These are phyloP conservation scores for Masticophis lateralis DNA, from an alignment of 2,797 vertebrate species.

Conservation along the genomic window DNA sequence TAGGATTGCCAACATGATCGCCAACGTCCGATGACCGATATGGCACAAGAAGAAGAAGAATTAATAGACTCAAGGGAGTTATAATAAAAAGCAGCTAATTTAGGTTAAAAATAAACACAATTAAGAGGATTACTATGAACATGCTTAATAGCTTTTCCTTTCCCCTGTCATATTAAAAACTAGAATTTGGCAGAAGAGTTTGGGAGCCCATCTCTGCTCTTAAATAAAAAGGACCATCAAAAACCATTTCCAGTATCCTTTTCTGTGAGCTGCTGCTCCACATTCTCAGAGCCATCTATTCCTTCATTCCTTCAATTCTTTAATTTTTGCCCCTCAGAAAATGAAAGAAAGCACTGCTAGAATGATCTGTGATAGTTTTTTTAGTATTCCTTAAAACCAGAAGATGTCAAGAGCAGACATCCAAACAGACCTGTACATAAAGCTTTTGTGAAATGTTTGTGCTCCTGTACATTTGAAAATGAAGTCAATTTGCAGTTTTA, in stretches of 20 bases:
- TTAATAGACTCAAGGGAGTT: background rate
- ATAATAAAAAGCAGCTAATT: background rate
- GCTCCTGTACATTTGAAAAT: background rate
- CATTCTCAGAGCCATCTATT: background rate
- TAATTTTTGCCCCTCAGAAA: background rate
- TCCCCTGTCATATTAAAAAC: background rate
- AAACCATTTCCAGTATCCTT: background rate
- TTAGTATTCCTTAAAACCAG: background rate
- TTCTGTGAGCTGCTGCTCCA: background rate
- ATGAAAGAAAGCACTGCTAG: background rate
- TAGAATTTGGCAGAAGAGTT: background rate
- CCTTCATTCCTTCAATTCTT: background rate
- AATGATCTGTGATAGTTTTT: background rate
- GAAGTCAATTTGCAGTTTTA: background rate
- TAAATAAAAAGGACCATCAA: background rate
- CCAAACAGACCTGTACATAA: background rate
- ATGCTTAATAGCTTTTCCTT: background rate
- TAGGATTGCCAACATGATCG: no score
- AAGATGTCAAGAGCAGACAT: background rate
- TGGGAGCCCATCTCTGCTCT: background rate
- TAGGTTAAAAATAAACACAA: background rate
- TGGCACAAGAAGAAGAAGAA: background rate
- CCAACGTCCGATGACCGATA: no score
- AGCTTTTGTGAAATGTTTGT: background rate
- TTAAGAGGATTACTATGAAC: background rate